Evolutionary conservation across 2,113 vertebrate genomes (phyloP).

Genomic region (Typhlomys cinereus): DNA sequence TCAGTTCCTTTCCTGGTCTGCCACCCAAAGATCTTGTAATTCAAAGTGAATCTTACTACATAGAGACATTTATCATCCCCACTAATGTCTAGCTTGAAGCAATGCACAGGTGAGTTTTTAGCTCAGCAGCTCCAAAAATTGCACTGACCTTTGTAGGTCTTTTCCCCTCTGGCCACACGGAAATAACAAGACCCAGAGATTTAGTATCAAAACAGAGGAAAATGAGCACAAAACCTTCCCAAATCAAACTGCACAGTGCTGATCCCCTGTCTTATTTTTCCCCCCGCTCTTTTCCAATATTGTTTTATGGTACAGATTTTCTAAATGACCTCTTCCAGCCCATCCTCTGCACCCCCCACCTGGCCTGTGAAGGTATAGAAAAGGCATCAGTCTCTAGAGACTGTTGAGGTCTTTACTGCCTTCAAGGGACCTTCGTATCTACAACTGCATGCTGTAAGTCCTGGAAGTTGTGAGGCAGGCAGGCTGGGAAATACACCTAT

Average conservation of each 20-base stretch:
- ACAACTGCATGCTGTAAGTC: neutral
- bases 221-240: neutral
- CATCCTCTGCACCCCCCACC: neutral
- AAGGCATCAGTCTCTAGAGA: neutral
- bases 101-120: constrained; percentile 58
- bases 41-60: neutral
- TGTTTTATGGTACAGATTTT: constrained; percentile 20
- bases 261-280: neutral
- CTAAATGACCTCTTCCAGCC: neutral
- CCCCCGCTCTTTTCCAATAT: neutral
- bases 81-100: constrained; percentile 55
- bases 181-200: constrained; percentile 48
- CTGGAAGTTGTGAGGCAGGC: neutral
- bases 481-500: neutral
- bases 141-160: constrained; percentile 43
- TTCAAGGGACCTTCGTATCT: neutral
- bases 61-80: constrained; percentile 54
- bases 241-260: neutral
- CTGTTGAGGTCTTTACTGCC: constrained; percentile 2
- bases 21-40: constrained; percentile 12
- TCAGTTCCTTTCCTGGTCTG: neutral
- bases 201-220: constrained; percentile 67
- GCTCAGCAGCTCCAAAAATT: constrained; percentile 66
- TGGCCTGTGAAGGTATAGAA: neutral
- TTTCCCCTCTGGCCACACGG: constrained; percentile 3